These are phyloP conservation scores for Bufotes viridis DNA, from an alignment of 2,797 vertebrate species.

Conservation along the genomic window DNA sequence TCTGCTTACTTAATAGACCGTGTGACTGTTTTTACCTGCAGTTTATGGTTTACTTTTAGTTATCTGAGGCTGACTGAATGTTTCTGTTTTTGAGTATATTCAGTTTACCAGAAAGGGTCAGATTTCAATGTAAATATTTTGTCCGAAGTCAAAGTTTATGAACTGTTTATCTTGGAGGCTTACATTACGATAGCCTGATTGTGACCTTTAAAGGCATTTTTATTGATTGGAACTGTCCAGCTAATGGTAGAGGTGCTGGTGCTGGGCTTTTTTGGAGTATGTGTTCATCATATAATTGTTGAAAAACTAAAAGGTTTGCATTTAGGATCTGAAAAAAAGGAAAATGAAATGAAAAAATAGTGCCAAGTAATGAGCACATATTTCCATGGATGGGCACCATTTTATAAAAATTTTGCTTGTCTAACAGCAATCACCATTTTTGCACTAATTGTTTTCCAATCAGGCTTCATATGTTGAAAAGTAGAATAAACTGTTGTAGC, in stretches of 20 bases:
- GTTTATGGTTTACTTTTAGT: background rate
- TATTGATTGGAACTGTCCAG: slow-evolving; percentile 43
- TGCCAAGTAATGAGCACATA: too few relatives aligned
- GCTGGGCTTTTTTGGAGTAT: background rate
- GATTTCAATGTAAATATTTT: slow-evolving; percentile 56
- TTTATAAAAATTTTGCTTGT: too few relatives aligned
- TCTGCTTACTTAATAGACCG: background rate
- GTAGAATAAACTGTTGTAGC: too few relatives aligned
- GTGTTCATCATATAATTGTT: background rate
- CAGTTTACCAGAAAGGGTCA: slow-evolving; percentile 10
- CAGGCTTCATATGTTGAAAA: too few relatives aligned
- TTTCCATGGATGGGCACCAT: too few relatives aligned
- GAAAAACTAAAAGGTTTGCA: background rate
- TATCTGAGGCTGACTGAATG: background rate
- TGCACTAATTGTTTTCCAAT: too few relatives aligned
- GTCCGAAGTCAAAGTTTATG: slow-evolving; percentile 47
- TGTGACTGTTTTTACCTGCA: background rate
- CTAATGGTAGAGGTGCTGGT: slow-evolving; percentile 49
- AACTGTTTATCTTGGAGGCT: slow-evolving; percentile 49
- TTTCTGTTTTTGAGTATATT: slow-evolving; percentile 23
- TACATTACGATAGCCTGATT: slow-evolving; percentile 36
- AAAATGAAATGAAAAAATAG: too few relatives aligned
- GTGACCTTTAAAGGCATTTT: slow-evolving; percentile 57
- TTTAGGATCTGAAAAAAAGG: background rate
- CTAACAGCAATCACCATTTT: too few relatives aligned